Conservation (phyloP, 2,888 invertebrate species). For the Volucella inanis region DNA sequence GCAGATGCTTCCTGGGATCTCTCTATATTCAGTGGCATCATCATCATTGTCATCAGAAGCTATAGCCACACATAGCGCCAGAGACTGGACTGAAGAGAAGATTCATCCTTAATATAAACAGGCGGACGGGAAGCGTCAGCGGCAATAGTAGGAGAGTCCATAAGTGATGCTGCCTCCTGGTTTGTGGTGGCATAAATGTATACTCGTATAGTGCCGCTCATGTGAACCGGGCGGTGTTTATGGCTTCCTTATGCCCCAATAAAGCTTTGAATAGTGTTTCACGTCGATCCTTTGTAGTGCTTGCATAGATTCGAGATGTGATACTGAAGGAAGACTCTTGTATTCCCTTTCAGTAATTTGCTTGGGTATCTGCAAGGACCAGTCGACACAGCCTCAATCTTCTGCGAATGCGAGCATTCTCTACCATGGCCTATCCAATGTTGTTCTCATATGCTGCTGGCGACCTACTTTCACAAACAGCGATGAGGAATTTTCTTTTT, state of each 20-base stretch:
- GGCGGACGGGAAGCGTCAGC: slow-evolving; percentile 33
- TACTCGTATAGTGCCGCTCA: slow-evolving; percentile 23
- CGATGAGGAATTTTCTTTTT: neutral
- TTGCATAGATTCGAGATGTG: slow-evolving; percentile 37
- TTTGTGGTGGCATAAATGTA: slow-evolving; percentile 28
- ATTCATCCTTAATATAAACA: slow-evolving; percentile 58
- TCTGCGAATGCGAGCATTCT: slow-evolving; percentile 56
- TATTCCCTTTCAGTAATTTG: slow-evolving; percentile 56
- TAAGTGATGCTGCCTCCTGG: slow-evolving; percentile 31
- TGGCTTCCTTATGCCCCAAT: slow-evolving; percentile 68
- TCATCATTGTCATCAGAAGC: slow-evolving; percentile 20
- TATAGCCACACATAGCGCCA: slow-evolving; percentile 1
- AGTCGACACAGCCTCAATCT: slow-evolving; percentile 38
- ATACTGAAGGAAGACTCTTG: neutral
- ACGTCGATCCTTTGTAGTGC: slow-evolving; percentile 61
- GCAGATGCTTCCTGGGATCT: slow-evolving; percentile 48
- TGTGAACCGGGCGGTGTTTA: slow-evolving; percentile 67
- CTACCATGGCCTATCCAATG: slow-evolving; percentile 2
- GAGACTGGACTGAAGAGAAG: slow-evolving; percentile 13
- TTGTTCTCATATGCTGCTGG: slow-evolving; percentile 45
- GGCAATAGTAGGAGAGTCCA: slow-evolving; percentile 15
- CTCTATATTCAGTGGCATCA: slow-evolving; percentile 60
- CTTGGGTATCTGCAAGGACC: slow-evolving; percentile 47
- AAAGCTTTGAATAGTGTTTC: slow-evolving; percentile 54
- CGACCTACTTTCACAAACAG: slow-evolving; percentile 64